Base-by-base conservation (phyloP, 2,113 vertebrate genomes). In the Nesogale talazaci region DNA sequence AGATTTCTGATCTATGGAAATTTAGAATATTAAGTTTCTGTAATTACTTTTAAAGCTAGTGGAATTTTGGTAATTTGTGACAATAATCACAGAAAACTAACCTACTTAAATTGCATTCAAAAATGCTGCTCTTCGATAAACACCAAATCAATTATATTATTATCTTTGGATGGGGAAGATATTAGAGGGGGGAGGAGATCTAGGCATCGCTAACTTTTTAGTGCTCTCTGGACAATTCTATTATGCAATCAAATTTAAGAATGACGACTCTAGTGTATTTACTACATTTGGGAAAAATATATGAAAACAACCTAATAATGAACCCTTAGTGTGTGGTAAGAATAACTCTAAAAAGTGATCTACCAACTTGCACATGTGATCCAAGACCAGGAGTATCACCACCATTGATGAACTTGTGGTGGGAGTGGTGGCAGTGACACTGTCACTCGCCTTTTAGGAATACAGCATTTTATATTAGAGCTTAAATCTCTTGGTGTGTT, bases 271-370 rank as follows among this genome's bases (percentile, higher is more conserved):
- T 31, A 19, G 12, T 34, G 25, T 27, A 65, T 25, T 36, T 10
- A 42, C 0, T 5, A 2, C 19, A 52, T 16, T 84, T 57, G 79
- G 31, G 17, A 86, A 70, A 34, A 31, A 17, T 63, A 38, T 38
- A 61, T 6, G 42, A n/a, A 57, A 42, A 72, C 12, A 56, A 23
- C 9, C 61, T 57, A 1, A 0, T 14, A 67, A 79, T n/a, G 59
- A 63, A 61, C 2, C 7, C 6, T 29, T 81, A 34, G 9, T 19
- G 3, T 56, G 11, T 34, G 27, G 3, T 36, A 9, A 76, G 23
- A 1, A 10, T 42, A 27, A n/a, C 16, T 31, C 34, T 17, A 1
- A 23, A 1, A 0, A 57, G 40, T 0, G 8, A n/a, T 42, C 15
- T 36, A n/a, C 38, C 10, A 20, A 59, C 2, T 59, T 15, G 6